These are phyloP conservation scores for Arvicola amphibius DNA, from an alignment of 2,797 vertebrate genomes.

Conservation along the genomic window DNA sequence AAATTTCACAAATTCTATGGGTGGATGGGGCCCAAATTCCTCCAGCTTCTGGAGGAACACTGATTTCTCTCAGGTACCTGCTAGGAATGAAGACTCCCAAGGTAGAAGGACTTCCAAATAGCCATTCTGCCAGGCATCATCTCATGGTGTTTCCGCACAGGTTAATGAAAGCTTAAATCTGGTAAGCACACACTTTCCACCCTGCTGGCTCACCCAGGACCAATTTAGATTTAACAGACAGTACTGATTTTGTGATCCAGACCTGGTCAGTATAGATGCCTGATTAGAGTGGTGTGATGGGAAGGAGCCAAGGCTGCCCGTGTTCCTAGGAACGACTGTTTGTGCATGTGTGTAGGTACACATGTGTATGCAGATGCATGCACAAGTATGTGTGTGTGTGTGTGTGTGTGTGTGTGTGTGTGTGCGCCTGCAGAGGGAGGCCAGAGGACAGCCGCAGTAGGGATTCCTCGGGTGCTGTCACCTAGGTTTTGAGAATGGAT, in stretches of 20 bases:
- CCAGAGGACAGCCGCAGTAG: not conserved
- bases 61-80: not conserved
- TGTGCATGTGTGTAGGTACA: not conserved
- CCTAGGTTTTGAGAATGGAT: too few species aligned
- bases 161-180: not conserved
- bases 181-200: not conserved
- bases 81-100: not conserved
- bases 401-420: too few species aligned
- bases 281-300: not conserved
- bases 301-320: fast-evolving
- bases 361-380: not conserved
- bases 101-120: not conserved
- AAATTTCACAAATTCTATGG: not conserved
- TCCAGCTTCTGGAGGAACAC: not conserved
- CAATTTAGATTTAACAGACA: not conserved
- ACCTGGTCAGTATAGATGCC: not conserved
- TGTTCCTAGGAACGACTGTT: not conserved
- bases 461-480: not conserved
- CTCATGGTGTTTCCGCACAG: not conserved
- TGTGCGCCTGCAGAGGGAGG: not conserved
- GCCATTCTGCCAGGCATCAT: fast-evolving
- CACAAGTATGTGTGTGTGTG: too few species aligned
- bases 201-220: not conserved
- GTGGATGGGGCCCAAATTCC: too few species aligned
- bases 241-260: not conserved